Percentiles rank a stretch among this genome's conserved stretches.
Conservation (phyloP, 2,113 vertebrate species). For the Gopherus flavomarginatus region DNA sequence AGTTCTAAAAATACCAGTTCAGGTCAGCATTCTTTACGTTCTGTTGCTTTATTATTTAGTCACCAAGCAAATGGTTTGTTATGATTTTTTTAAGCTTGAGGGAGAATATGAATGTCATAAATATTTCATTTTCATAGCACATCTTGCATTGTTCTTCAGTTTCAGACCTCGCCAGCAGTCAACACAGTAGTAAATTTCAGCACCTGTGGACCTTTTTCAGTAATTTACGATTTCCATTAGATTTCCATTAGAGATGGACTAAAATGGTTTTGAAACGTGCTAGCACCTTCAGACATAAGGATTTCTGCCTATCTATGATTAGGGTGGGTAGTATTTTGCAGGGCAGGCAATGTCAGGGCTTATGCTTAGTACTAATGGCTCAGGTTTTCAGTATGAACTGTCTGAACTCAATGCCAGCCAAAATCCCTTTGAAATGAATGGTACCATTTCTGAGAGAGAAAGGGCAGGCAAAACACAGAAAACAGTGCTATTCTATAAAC, state of each 20-base stretch:
- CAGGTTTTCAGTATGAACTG: neutral
- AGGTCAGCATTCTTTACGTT: slow-evolving; percentile 57
- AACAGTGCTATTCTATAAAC: neutral
- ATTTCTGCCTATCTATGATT: slow-evolving; percentile 7
- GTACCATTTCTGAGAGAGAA: neutral
- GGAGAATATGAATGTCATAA: slow-evolving; percentile 81
- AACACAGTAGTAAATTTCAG: slow-evolving; percentile 81
- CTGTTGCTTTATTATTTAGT: slow-evolving; percentile 73
- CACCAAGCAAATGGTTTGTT: slow-evolving; percentile 65
- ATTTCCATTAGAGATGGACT: slow-evolving; percentile 82
- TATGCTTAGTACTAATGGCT: neutral
- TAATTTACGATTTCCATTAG: slow-evolving; percentile 86
- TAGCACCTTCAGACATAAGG: slow-evolving; percentile 61
- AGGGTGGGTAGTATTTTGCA: slow-evolving; percentile 12
- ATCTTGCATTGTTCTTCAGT: slow-evolving; percentile 74
- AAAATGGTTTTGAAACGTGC: slow-evolving; percentile 71
- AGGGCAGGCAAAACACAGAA: neutral
- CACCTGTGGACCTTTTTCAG: slow-evolving; percentile 77
- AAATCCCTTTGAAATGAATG: neutral
- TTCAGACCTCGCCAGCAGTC: slow-evolving; percentile 78
- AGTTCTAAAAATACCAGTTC: slow-evolving; percentile 49
- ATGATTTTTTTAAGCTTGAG: slow-evolving; percentile 59
- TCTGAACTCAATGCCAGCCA: neutral
- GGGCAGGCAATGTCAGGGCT: neutral
- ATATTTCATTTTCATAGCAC: slow-evolving; percentile 81